Evolutionary conservation across 2,888 invertebrate genomes (phyloP).

Genomic region (Drosophila nigricruria): DNA sequence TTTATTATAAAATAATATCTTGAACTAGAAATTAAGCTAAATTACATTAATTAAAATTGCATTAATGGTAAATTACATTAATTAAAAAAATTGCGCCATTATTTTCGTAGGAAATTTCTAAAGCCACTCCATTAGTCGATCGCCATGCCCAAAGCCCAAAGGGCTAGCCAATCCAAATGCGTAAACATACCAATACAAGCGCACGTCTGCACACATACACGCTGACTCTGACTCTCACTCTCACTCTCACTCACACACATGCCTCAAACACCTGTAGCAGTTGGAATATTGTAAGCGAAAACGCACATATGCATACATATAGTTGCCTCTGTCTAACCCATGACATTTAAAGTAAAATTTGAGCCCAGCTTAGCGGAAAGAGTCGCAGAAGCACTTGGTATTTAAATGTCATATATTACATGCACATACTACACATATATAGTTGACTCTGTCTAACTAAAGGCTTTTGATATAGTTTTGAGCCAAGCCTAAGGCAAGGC

Average conservation of each 20-base stretch:
- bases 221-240: background rate
- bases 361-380: slow-evolving; percentile 14
- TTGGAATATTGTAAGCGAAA: slow-evolving; percentile 6
- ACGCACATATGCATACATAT: background rate
- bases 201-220: background rate
- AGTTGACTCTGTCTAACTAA: background rate
- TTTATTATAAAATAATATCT: background rate
- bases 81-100: no score
- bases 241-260: background rate
- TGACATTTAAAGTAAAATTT: background rate
- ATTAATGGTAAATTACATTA: no score
- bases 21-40: background rate
- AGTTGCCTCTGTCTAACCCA: slow-evolving; percentile 1
- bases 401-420: background rate
- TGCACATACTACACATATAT: background rate
- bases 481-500: slow-evolving; percentile 8
- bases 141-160: background rate
- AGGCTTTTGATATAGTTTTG: background rate
- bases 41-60: background rate
- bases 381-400: background rate
- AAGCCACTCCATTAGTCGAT: background rate
- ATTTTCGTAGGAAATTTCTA: no score
- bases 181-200: background rate
- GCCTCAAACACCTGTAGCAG: slow-evolving; percentile 33
- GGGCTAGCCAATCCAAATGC: slow-evolving; percentile 8